Evolutionary conservation across 2,888 invertebrate species (phyloP), one percentile per base, ranked within the genome.

Genomic region (Chironomus tentans): DNA sequence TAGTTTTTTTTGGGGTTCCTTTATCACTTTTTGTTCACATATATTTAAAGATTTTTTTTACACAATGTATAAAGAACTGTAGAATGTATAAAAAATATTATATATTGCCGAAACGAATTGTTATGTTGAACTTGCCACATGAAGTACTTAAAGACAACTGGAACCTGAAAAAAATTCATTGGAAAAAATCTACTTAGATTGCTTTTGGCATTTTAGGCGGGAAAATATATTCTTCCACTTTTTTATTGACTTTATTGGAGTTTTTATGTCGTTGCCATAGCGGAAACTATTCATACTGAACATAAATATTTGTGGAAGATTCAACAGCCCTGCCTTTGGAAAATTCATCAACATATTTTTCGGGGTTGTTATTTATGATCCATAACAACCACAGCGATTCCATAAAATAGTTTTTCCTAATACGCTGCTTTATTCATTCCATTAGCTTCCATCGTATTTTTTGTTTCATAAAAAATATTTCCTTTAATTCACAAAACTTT

Each of bases 141-240:
- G 74, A 74, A 74, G 68, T 47, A 68, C 47, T 62, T 47, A 46
- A 68, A 74, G 68, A 74, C 68, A 74, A 74, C 74, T 74, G 68
- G 65, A 65, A 65, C 5, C 38, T 65, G 24, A 72, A 71, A 50
- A 22, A 10, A 13, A n/a, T 18, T 13, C 24, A 22, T 65, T 13
- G 65, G 13, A 10, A 12, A 56, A 56, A 56, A 15, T 56, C 7
- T 56, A 15, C 15, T 38, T 38, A 56, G 15, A 65, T 24, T 65
- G 56, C 50, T 22, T n/a, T 22, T 46, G 38, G 38, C 21, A 12
- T 70, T 46, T 47, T 24, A 71, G 61, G 71, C 61, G 71, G 71
- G 71, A 71, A 71, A 61, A 24, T 28, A 18, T 15, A 1, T 18
- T 56, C 56, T n/a, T 18, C 18, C 18, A 18, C 18, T 56, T 15